Evolutionary conservation across 1,140 invertebrate species (phyloP).

Genomic region (Lethocerus indicus): DNA sequence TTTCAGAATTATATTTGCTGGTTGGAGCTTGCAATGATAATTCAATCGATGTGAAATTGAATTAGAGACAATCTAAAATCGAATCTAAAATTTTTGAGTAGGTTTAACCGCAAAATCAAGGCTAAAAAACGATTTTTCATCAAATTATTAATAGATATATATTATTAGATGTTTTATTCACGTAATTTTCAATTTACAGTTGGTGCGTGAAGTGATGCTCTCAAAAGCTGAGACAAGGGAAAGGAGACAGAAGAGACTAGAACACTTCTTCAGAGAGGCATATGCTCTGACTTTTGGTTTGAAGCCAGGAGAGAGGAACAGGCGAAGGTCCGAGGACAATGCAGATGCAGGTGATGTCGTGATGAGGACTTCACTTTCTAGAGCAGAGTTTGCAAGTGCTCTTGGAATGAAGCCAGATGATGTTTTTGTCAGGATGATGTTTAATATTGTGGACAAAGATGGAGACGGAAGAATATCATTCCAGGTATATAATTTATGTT

Average conservation of each 20-base stretch:
- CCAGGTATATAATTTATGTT: constrained; percentile 33
- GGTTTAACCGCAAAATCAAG: not conserved
- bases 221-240: constrained; percentile 91
- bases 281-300: constrained; percentile 88
- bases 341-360: constrained; percentile 39
- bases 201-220: constrained; percentile 68
- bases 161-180: not conserved
- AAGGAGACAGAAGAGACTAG: constrained; percentile 78
- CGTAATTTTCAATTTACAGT: constrained; percentile 20
- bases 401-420: constrained; percentile 92
- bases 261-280: constrained; percentile 97
- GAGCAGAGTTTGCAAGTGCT: constrained; percentile 92
- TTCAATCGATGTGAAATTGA: not conserved
- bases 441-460: constrained; percentile 95
- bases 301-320: constrained; percentile 37
- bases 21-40: too few relatives aligned
- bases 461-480: constrained; percentile 91
- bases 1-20: too few relatives aligned
- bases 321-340: constrained; percentile 14
- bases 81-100: not conserved
- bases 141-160: not conserved
- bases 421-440: constrained; percentile 98
- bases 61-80: not conserved
- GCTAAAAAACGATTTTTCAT: not conserved
- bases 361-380: constrained; percentile 84